Percentiles rank a stretch among this genome's conserved stretches.
phyloP scores from a whole-genome alignment of 2,888 invertebrate genomes.

The Polylopha cassiicola region DNA sequence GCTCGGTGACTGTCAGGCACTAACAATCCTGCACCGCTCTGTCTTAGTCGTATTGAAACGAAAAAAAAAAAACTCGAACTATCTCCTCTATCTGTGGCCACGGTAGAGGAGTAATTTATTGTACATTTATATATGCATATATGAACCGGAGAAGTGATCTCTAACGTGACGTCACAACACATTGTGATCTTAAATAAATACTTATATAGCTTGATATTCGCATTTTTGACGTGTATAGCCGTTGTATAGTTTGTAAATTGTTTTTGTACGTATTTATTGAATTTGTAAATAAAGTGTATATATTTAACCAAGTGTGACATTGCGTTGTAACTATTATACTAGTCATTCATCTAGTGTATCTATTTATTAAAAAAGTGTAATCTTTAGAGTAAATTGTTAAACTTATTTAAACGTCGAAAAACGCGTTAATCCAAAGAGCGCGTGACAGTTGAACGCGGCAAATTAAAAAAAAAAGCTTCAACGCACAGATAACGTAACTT shows the following conservation, averaged over 20 bases:
- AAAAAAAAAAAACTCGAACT: slow-evolving; percentile 55
- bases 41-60: slow-evolving; percentile 57
- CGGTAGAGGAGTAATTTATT: slow-evolving; percentile 54
- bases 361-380: slow-evolving; percentile 48
- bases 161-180: slow-evolving; percentile 74
- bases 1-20: slow-evolving; percentile 68
- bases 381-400: slow-evolving; percentile 32
- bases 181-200: slow-evolving; percentile 56
- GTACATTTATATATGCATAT: slow-evolving; percentile 71
- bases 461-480: slow-evolving; percentile 10
- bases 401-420: too few species aligned
- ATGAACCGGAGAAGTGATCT: slow-evolving; percentile 70
- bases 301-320: slow-evolving; percentile 58
- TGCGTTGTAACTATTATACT: slow-evolving; percentile 66
- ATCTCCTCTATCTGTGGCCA: slow-evolving; percentile 70
- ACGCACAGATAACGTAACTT: too few species aligned
- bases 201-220: slow-evolving; percentile 50
- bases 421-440: slow-evolving; percentile 20
- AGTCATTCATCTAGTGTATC: slow-evolving; percentile 77
- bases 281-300: too few species aligned
- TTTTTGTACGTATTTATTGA: slow-evolving; percentile 36
- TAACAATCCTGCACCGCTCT: slow-evolving; percentile 64
- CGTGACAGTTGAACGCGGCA: slow-evolving; percentile 10
- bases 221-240: slow-evolving; percentile 57
- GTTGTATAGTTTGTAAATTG: slow-evolving; percentile 43